Evolutionary conservation across 2,888 invertebrate genomes (phyloP).

Genomic region (Phalera bucephala): DNA sequence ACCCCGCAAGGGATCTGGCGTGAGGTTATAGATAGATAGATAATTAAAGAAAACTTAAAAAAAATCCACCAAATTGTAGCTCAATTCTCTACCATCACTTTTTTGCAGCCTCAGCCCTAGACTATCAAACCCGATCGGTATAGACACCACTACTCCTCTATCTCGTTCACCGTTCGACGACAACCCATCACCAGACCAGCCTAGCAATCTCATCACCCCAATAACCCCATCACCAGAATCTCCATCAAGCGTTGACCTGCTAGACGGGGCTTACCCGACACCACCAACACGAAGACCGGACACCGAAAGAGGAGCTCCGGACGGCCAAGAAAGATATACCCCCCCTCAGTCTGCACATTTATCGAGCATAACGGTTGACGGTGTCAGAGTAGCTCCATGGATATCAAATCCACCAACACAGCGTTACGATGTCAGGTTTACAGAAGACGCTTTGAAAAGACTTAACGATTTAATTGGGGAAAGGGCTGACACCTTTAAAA

Average conservation of each 20-base stretch:
- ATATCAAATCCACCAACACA: constrained; percentile 65
- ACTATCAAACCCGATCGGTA: constrained; percentile 42
- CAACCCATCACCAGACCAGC: constrained; percentile 44
- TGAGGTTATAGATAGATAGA: no score
- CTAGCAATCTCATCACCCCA: constrained; percentile 37
- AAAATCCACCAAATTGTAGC: no score
- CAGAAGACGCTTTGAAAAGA: constrained; percentile 58
- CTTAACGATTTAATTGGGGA: constrained; percentile 64
- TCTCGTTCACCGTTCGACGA: constrained; percentile 48
- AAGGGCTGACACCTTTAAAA: constrained; percentile 59
- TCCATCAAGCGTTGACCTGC: constrained; percentile 48
- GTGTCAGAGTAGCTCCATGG: constrained; percentile 69
- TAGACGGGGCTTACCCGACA: constrained; percentile 38
- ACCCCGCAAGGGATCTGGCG: no score
- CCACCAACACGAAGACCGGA: constrained; percentile 48
- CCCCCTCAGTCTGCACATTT: constrained; percentile 58
- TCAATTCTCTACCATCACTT: no score
- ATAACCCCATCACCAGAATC: constrained; percentile 57
- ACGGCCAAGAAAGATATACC: constrained; percentile 73
- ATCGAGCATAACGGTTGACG: constrained; percentile 47
- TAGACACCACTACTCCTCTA: constrained; percentile 41
- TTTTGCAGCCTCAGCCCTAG: constrained; percentile 48
- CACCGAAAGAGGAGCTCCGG: constrained; percentile 68
- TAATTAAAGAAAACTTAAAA: no score
- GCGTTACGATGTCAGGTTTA: constrained; percentile 60